Percentiles rank a stretch among this genome's conserved stretches.
Evolutionary conservation across 2,113 vertebrate species (phyloP).

Genomic region (Puma concolor): DNA sequence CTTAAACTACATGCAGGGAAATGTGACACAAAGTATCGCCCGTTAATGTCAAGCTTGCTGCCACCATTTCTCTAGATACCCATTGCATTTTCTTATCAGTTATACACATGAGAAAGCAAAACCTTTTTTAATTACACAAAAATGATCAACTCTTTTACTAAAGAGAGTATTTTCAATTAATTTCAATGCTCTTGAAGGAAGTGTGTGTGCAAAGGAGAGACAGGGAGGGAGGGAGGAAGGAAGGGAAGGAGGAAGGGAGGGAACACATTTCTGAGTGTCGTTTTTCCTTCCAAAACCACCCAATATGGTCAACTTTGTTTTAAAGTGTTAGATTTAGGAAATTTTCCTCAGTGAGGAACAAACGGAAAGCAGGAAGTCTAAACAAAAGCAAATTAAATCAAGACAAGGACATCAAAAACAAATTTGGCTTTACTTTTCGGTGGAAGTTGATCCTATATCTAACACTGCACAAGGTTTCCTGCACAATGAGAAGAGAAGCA

Average conservation of each 20-base stretch:
- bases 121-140: conserved; percentile 50
- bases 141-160: conserved; percentile 34
- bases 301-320: conserved; percentile 74
- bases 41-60: conserved; percentile 40
- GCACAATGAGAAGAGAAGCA: conserved; percentile 90
- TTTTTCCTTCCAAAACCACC: conserved; percentile 74
- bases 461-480: conserved; percentile 90
- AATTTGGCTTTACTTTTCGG: conserved; percentile 79
- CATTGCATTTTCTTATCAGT: conserved; percentile 2
- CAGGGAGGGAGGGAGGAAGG: neutral
- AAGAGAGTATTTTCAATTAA: conserved; percentile 71
- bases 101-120: conserved; percentile 55
- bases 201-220: neutral
- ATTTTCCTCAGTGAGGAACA: conserved; percentile 86
- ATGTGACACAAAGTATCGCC: neutral
- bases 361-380: conserved; percentile 82
- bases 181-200: conserved; percentile 55
- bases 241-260: neutral
- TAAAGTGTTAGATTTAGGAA: conserved; percentile 92
- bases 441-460: conserved; percentile 89
- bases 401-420: conserved; percentile 77
- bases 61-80: neutral
- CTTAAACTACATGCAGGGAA: conserved; percentile 28
- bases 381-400: conserved; percentile 81
- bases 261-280: conserved; percentile 49